phyloP scores from a whole-genome alignment of 2,797 vertebrate species.

The Helicolenus hilgendorfi region DNA sequence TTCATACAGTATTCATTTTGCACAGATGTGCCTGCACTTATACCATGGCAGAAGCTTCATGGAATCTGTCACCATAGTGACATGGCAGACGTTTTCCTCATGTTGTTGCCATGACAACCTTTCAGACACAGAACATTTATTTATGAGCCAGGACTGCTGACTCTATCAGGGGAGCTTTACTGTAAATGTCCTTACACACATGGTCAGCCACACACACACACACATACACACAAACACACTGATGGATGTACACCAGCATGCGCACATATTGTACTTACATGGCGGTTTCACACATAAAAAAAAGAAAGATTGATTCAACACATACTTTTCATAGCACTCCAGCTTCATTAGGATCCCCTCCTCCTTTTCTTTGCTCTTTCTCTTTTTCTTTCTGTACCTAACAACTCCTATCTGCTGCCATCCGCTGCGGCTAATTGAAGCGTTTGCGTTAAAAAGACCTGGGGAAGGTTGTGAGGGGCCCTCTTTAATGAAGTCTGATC shows the following conservation, averaged over 20 bases:
- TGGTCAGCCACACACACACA: not conserved
- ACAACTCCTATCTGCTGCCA: conserved; percentile 50
- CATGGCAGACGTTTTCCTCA: conserved; percentile 56
- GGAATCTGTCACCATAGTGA: conserved; percentile 82
- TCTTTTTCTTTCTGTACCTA: conserved; percentile 22
- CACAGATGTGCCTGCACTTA: conserved; percentile 42
- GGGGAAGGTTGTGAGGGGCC: conserved; percentile 81
- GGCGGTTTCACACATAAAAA: not conserved
- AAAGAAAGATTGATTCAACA: not conserved
- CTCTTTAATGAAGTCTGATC: conserved; percentile 92
- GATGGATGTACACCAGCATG: not conserved
- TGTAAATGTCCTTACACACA: not conserved
- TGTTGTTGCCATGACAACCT: conserved; percentile 79
- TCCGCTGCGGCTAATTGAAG: conserved; percentile 80
- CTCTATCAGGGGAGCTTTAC: conserved; percentile 11
- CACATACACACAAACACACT: not conserved
- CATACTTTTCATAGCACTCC: conserved; percentile 20
- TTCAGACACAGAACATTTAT: conserved; percentile 60
- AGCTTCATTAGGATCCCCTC: conserved; percentile 39
- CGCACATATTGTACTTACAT: not conserved
- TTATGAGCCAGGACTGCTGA: conserved; percentile 24
- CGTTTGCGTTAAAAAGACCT: conserved; percentile 81
- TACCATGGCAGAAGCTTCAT: conserved; percentile 35
- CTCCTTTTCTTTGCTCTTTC: not conserved
- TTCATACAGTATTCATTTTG: not conserved